Base-by-base conservation (phyloP, 2,888 invertebrate genomes). In the Antitype chi region DNA sequence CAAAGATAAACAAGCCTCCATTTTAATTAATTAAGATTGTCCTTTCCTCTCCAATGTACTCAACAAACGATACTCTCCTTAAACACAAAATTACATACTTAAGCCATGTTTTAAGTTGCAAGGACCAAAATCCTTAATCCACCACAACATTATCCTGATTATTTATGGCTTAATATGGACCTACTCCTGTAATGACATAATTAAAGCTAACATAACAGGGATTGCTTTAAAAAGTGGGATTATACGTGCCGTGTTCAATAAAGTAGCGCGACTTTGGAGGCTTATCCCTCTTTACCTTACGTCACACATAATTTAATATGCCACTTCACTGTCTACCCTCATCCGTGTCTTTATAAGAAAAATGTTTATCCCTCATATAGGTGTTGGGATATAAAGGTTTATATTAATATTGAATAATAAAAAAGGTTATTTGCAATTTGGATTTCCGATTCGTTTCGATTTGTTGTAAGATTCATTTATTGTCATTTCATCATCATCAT, bases 201-300 rank as follows among this genome's bases (percentile, higher is more conserved):
- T 86, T 78, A 74, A 75, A 78, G 80, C 68, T 72, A 62, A 70
- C 69, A 70, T 64, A 53, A 81, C 64, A 72, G 47, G 74, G 78
- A 86, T 82, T 64, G 60, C 66, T 73, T 74, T 86, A 87, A 89
- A 90, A 91, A 89, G 88, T 82, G 78, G 78, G 74, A 52, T 53
- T 71, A 71, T 89, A 89, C 85, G 88, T 87, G 89, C 85, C 90
- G 79, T 91, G 93, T 93, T 92, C 90, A 91, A 93, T 94, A 94
- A 94, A 94, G 93, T 89, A 92, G 91, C 91, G 90, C 90, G 92
- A 94, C 91, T 93, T 93, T 91, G 90, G 81, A 84, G 94, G 95
- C 94, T 96, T 96, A 96, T 95, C 96, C 95, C 94, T 94, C 92
- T 93, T 95, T 94, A 94, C 95, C 92, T 94, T 89, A 87, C 90